Base-by-base conservation (phyloP, 92 coral and sea anemone genomes). In the Montipora capitata region DNA sequence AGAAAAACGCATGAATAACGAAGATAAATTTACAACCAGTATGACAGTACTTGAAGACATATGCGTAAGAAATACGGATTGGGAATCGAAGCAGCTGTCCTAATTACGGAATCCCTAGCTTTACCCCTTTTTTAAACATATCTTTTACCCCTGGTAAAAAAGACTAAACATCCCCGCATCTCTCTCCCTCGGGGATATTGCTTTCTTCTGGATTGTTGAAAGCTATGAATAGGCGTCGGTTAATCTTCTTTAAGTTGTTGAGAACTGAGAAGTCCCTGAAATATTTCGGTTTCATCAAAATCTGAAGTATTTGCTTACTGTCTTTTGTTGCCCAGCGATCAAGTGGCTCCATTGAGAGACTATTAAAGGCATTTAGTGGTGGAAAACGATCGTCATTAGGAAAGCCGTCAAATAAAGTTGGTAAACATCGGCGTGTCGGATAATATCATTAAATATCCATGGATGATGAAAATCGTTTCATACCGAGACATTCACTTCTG, bases 231-330 rank as follows among this genome's bases (percentile, higher is more conserved):
- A 44, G 16, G 68, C 41, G 44, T 10, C n/a, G 15, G 51, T 51
- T 78, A 40, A 52, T 68, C 76, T 54, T 5, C 44, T 72, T 3
- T 7, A 54, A 54, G 41, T 61, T 4, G 77, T 68, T 81, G 66
- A 54, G 35, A 27, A 27, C 35, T 18, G 0, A 18, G 51, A 15
- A 68, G 76, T 68, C 40, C 66, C 44, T 48, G 68, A 49, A 70
- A 66, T 65, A 79, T 63, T 51, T 11, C 74, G 15, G 20, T 69
- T 48, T 49, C 76, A 80, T 42, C 61, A 54, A 54, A 54, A 54
- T 54, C 72, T 82, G 15, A 70, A 71, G 87, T 83, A 72, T 83
- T 83, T 83, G 87, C 74, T 83, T 83, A 83, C 87, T 42, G 17
- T 72, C 66, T 8, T 44, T 83, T 69, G 87, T 73, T 72, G 12